A percentile compares a stretch with the other conserved stretches of the same genome.
Evolutionary conservation across 2,113 vertebrate genomes (phyloP).

Genomic region (Sciurus niger): DNA sequence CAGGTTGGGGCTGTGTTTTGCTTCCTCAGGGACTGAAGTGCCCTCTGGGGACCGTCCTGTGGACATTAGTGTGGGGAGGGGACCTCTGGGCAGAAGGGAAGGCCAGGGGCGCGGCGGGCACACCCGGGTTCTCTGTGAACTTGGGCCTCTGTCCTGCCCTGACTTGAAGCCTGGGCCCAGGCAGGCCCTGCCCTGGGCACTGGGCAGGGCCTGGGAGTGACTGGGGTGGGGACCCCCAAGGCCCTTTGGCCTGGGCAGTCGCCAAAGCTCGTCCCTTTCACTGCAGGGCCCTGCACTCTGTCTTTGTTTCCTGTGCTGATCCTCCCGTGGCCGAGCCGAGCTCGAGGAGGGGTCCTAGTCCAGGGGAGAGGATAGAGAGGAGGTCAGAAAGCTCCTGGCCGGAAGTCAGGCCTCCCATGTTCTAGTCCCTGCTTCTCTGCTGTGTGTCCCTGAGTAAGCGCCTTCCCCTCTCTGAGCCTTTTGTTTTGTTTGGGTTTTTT

Average conservation of each 20-base stretch:
- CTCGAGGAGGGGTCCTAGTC: fast-evolving
- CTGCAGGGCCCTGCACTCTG: neutral
- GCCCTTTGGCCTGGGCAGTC: slow-evolving; percentile 42
- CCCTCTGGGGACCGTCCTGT: slow-evolving; percentile 38
- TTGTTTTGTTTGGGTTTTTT: neutral
- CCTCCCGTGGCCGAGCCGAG: neutral
- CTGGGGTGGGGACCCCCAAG: neutral
- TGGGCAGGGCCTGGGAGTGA: neutral
- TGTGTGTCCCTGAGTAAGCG: neutral
- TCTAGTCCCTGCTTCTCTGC: neutral
- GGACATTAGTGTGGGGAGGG: neutral
- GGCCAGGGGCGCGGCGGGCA: fast-evolving
- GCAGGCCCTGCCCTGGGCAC: neutral
- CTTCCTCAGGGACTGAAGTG: neutral
- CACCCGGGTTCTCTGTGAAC: neutral
- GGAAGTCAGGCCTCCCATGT: neutral
- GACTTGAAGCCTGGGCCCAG: neutral
- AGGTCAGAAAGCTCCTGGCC: neutral
- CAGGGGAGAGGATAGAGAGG: neutral
- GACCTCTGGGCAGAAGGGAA: neutral
- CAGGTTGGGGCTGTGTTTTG: too few relatives aligned
- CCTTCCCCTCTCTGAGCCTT: neutral
- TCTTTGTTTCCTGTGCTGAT: neutral
- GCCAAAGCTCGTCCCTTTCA: neutral
- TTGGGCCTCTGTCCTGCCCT: fast-evolving